Base-by-base conservation (phyloP, 2,797 vertebrate genomes). In the Oreortyx pictus region DNA sequence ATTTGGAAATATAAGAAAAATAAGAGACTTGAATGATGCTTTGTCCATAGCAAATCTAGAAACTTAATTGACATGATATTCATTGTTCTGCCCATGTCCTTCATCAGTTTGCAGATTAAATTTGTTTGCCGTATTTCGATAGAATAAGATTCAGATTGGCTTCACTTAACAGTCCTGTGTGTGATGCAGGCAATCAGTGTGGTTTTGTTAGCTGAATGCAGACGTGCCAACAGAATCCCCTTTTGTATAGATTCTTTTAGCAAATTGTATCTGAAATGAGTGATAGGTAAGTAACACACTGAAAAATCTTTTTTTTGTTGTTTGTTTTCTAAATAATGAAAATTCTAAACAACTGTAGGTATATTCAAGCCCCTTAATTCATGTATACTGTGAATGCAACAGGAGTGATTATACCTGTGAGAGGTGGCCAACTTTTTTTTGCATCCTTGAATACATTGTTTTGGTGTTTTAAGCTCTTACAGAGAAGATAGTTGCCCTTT, bases 171-270 rank as follows among this genome's bases (percentile, higher is more conserved):
- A 52, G 3, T 35, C 43, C 35, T 79, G 20, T 71, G 65, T 39
- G 11, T 67, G 64, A 23, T 52, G 62, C 3, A 54, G 44, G 41
- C 22, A 47, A 56, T 35, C 4, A 2, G 15, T 17, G n/a, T 11
- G 22, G 27, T 57, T 94, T 90, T 59, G 33, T 50, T 59, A 78
- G 47, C 47, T 71, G 49, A 85, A 77, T 61, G n/a, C 23, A 71
- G 71, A 68, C 39, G 29, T 84, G 52, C 46, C 64, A 61, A 16
- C 43, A 82, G 67, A 56, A 84, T 74, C 54, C 75, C 25, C 91
- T 96, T 94, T 89, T 81, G 29, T 66, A 60, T 22, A 66, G 54
- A 31, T 82, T 90, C 39, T 52, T 71, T 33, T 77, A 91, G 78
- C 56, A 93, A 61, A 64, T 47, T 54, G 25, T 80, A 22, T 73